These are phyloP conservation scores for Protonemura montana DNA, from an alignment of 2,888 invertebrate species.

Conservation along the genomic window DNA sequence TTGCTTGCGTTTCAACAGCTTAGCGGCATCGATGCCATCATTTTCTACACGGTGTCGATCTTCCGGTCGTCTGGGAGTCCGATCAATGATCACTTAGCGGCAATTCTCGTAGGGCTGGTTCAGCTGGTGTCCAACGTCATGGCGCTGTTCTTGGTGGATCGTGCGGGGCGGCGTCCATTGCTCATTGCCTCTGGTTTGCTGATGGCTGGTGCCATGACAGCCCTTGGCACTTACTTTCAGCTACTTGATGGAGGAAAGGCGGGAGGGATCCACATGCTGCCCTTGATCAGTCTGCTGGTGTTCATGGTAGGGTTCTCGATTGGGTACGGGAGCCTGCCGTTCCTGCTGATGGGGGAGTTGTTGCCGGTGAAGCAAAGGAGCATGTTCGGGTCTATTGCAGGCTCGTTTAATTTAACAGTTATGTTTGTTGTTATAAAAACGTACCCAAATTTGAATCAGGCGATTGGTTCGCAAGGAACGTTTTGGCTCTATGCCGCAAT, in stretches of 20 bases:
- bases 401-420: slow-evolving; percentile 64
- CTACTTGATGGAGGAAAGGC: slow-evolving; percentile 56
- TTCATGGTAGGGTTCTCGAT: slow-evolving; percentile 70
- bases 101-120: slow-evolving; percentile 66
- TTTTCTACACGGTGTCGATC: slow-evolving; percentile 68
- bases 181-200: slow-evolving; percentile 66
- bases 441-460: slow-evolving; percentile 57
- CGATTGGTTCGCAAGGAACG: slow-evolving; percentile 64
- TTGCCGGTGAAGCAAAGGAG: slow-evolving; percentile 67
- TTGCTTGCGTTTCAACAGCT: slow-evolving; percentile 67
- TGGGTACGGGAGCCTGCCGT: slow-evolving; percentile 70
- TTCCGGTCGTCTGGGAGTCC: slow-evolving; percentile 65
- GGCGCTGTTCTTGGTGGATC: slow-evolving; percentile 67
- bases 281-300: slow-evolving; percentile 64
- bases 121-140: slow-evolving; percentile 64
- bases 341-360: slow-evolving; percentile 68
- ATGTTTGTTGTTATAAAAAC: slow-evolving; percentile 68
- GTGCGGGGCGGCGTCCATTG: slow-evolving; percentile 67
- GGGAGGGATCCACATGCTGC: slow-evolving; percentile 57
- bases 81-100: slow-evolving; percentile 63
- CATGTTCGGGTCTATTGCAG: slow-evolving; percentile 65
- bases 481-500: slow-evolving; percentile 66
- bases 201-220: slow-evolving; percentile 64
- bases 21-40: slow-evolving; percentile 67
- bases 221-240: slow-evolving; percentile 66